Percentiles rank a stretch among this genome's conserved stretches.
Evolutionary conservation across 2,888 invertebrate genomes (phyloP).

Genomic region (Phoenoteleia sp.): DNA sequence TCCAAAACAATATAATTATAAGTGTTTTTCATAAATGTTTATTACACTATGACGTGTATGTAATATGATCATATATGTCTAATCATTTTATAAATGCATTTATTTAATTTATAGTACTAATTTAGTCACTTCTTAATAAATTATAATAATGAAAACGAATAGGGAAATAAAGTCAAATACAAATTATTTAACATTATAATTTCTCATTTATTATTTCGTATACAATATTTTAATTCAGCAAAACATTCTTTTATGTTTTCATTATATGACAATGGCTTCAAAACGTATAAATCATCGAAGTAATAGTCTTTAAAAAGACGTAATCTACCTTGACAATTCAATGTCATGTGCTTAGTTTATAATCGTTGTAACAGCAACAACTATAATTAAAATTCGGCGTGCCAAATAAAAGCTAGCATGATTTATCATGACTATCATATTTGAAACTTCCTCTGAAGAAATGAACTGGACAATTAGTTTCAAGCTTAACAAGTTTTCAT

Average conservation of each 20-base stretch:
- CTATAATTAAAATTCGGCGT: conserved; percentile 6
- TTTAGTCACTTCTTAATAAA: not conserved
- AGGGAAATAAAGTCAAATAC: too few species aligned
- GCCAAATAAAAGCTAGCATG: conserved; percentile 11
- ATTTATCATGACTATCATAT: not conserved
- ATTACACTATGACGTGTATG: too few species aligned
- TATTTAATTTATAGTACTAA: not conserved
- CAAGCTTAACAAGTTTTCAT: not conserved
- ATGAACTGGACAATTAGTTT: conserved; percentile 18
- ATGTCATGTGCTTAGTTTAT: conserved; percentile 6
- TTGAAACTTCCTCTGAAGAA: not conserved
- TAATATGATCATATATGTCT: not conserved
- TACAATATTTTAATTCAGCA: not conserved
- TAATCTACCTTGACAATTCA: not conserved
- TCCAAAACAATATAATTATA: not conserved
- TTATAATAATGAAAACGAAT: too few species aligned
- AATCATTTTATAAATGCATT: not conserved
- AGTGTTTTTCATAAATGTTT: too few species aligned
- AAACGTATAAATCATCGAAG: not conserved
- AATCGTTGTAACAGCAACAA: conserved; percentile 28
- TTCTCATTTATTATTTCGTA: conserved; percentile 8
- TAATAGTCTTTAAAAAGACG: conserved; percentile 30
- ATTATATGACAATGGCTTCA: not conserved
- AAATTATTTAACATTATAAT: too few species aligned
- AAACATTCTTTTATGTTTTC: not conserved